These are phyloP conservation scores for Mythimna impura DNA, from an alignment of 2,888 invertebrate species.

Conservation along the genomic window DNA sequence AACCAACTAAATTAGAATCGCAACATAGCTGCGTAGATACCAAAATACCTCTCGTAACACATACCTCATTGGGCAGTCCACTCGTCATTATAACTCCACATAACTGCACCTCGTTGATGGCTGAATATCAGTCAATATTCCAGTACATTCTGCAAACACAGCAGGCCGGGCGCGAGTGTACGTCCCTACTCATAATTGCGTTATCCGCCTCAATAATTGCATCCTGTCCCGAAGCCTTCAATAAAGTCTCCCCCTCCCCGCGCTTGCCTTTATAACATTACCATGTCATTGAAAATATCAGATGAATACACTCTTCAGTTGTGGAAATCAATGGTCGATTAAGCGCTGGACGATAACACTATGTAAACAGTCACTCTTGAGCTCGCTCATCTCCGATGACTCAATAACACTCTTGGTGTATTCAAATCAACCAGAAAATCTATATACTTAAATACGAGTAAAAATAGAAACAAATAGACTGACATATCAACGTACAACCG, in stretches of 20 bases:
- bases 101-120: neutral
- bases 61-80: neutral
- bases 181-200: constrained; percentile 20
- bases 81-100: too few species aligned
- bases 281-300: constrained; percentile 14
- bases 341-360: constrained; percentile 16
- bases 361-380: neutral
- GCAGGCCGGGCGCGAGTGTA: neutral
- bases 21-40: neutral
- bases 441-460: too few species aligned
- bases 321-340: constrained; percentile 2
- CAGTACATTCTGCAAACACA: neutral
- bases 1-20: neutral
- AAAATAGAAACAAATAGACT: too few species aligned
- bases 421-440: neutral
- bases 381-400: neutral
- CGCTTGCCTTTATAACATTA: constrained; percentile 17
- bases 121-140: neutral
- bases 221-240: constrained; percentile 20
- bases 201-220: constrained; percentile 40
- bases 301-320: constrained; percentile 7
- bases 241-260: neutral
- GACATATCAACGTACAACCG: too few species aligned
- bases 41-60: neutral
- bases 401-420: neutral